Conservation (phyloP, 2,113 vertebrate species). For the Zosterops pallidus region DNA sequence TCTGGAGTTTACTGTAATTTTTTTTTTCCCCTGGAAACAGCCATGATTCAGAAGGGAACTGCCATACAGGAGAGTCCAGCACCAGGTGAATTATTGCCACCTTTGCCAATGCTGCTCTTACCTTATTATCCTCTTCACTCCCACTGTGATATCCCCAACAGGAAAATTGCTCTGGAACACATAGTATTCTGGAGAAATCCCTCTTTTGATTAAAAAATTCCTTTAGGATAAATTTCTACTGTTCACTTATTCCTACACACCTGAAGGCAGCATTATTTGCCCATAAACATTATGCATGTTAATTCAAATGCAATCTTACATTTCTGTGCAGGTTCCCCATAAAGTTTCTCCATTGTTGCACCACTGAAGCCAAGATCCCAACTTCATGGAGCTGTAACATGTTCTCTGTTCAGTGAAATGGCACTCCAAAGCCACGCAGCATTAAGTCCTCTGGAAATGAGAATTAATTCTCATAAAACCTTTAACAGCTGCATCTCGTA, state of each 20-base stretch:
- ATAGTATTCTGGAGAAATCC: neutral
- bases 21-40: neutral
- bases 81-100: neutral
- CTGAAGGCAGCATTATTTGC: neutral
- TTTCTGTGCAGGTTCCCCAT: neutral
- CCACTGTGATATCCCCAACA: accelerated
- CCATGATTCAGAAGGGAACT: neutral
- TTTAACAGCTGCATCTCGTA: neutral
- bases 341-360: neutral
- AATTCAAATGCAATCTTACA: neutral
- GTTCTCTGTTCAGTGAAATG: neutral
- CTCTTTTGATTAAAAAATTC: neutral
- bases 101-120: neutral
- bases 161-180: neutral
- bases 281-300: neutral
- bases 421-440: neutral
- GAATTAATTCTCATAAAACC: neutral
- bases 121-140: neutral
- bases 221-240: neutral
- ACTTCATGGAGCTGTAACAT: neutral
- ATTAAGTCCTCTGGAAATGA: neutral
- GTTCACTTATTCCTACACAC: neutral
- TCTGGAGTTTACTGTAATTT: neutral
- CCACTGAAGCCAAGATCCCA: neutral
- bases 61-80: neutral